phyloP scores from a whole-genome alignment of 2,797 vertebrate species.

The Amblyopsis hoosieri region DNA sequence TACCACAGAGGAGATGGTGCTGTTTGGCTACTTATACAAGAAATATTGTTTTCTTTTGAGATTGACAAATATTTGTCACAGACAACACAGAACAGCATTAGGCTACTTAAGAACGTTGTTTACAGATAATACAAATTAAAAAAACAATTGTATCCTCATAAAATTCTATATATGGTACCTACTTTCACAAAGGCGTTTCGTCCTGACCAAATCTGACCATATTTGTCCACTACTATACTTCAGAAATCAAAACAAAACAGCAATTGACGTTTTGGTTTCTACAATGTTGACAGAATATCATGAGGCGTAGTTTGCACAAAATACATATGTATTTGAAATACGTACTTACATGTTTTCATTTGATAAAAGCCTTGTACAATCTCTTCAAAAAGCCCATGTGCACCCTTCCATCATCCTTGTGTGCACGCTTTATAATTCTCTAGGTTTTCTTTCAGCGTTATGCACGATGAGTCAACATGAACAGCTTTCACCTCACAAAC shows the following conservation, averaged over 20 bases:
- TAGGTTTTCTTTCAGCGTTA: conserved; percentile 58
- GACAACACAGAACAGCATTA: conserved; percentile 11
- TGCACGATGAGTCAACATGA: conserved; percentile 67
- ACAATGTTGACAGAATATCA: background rate
- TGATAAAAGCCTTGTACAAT: conserved; percentile 30
- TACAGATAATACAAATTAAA: background rate
- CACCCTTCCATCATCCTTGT: conserved; percentile 4
- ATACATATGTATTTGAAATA: background rate
- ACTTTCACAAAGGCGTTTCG: background rate
- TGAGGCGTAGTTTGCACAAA: background rate
- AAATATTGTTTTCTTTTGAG: conserved; percentile 19
- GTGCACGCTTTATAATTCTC: conserved; percentile 47
- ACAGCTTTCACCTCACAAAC: conserved; percentile 67
- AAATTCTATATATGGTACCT: background rate
- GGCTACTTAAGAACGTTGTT: background rate
- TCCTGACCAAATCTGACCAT: background rate
- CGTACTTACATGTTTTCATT: conserved; percentile 25
- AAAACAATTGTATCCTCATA: background rate
- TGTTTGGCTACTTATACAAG: conserved; percentile 6
- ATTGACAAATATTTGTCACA: conserved; percentile 14
- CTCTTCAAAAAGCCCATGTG: background rate
- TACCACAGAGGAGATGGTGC: conserved; percentile 18
- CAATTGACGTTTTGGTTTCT: background rate
- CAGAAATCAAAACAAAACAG: background rate
- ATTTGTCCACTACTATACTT: background rate